Conservation (phyloP, 2,113 vertebrate genomes). For the Actenoides hombroni region DNA sequence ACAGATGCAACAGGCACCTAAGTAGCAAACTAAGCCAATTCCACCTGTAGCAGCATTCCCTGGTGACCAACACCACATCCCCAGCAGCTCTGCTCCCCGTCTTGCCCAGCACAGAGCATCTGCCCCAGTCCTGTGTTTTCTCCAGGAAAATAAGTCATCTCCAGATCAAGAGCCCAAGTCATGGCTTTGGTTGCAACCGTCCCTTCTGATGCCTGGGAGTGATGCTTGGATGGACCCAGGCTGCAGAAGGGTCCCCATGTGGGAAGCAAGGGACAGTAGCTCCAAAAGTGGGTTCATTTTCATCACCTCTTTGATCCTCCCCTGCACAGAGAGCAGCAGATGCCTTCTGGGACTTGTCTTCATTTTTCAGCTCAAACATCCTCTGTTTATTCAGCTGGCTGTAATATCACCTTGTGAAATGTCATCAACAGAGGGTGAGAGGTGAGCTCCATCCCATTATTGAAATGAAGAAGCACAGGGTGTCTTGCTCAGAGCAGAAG, state of each 20-base stretch:
- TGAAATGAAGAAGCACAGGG: accelerated
- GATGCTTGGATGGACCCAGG: background rate
- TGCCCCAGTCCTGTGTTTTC: background rate
- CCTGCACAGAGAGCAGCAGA: accelerated
- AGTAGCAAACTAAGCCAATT: background rate
- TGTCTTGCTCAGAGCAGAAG: background rate
- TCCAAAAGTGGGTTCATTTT: background rate
- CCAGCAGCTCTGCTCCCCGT: background rate
- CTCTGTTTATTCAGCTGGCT: background rate
- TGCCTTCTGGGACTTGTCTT: background rate
- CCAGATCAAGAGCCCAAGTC: background rate
- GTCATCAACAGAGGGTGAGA: background rate
- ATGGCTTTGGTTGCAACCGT: background rate
- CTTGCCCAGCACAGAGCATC: background rate
- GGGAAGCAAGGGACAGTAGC: background rate
- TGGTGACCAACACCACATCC: background rate
- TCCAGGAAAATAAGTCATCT: background rate
- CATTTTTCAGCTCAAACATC: background rate
- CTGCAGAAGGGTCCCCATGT: background rate
- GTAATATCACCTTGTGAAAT: background rate
- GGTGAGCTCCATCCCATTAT: accelerated
- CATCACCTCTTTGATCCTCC: background rate
- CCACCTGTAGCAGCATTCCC: background rate
- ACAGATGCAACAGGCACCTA: background rate
- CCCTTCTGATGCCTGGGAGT: background rate